A percentile compares a stretch with the other conserved stretches of the same genome.
Conservation (phyloP, 2,888 invertebrate genomes). For the Nymphalis urticae region DNA sequence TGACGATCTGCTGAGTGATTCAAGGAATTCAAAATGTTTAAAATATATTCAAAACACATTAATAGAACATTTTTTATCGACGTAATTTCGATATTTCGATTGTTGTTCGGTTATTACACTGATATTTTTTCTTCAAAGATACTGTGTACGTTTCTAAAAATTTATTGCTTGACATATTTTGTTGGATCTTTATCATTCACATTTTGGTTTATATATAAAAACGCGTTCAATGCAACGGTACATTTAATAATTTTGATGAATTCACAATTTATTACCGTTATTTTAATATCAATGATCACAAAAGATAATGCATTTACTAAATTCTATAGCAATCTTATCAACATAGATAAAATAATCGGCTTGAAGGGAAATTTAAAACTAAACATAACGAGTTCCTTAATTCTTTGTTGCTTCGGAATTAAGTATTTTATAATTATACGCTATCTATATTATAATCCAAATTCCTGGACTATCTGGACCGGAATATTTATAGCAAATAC, state of each 20-base stretch:
- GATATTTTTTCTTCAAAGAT: conserved; percentile 18
- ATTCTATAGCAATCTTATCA: conserved; percentile 18
- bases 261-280: conserved; percentile 13
- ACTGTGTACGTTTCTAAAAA: not conserved
- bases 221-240: not conserved
- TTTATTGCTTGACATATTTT: conserved; percentile 8
- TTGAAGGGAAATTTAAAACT: conserved; percentile 10
- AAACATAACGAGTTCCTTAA: conserved; percentile 7
- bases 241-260: not conserved
- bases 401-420: not conserved
- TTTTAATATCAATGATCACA: conserved; percentile 10
- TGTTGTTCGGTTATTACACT: conserved; percentile 25
- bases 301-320: conserved; percentile 16
- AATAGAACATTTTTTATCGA: conserved; percentile 10
- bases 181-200: not conserved
- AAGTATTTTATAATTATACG: too few relatives aligned
- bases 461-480: too few relatives aligned
- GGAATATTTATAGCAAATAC: too few relatives aligned
- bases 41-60: not conserved
- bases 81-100: conserved; percentile 18
- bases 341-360: conserved; percentile 21
- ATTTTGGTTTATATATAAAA: not conserved
- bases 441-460: too few relatives aligned
- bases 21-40: not conserved
- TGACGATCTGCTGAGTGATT: not conserved